Evolutionary conservation across 2,113 vertebrate genomes (phyloP), one percentile per base, ranked within the genome.

Genomic region (Xyliphius kryptos): DNA sequence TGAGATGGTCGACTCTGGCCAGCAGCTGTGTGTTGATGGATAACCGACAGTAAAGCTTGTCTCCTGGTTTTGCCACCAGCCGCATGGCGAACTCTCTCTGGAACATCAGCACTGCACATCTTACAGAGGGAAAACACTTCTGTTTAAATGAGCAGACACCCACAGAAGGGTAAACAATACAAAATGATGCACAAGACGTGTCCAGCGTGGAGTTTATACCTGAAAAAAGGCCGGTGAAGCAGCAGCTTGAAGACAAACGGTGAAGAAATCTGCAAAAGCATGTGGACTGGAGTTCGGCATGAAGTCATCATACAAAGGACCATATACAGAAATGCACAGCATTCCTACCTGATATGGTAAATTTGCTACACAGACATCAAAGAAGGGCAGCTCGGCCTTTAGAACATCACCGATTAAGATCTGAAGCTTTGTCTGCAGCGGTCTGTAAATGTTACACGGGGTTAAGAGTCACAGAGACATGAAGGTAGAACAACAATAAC

Each of bases 41-140:
- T 1, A 99, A 85, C 37, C 95, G 87, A 81, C 96, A 99, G 79
- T 93, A 98, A 5, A 97, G 80, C 43, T 94, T 97, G 74, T 91
- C 94, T 71, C 94, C 95, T 19, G 95, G 94, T 52, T 88, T 86
- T 62, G 96, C 96, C 38, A 98, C 93, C 70, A 99, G 82, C 36
- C 95, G 89, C 83, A 97, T 91, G 14, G 96, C 95, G 81, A 99
- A 99, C 76, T 99, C 95, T 73, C 92, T 89, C 72, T 99, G 96
- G 87, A 99, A 99, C 96, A 99, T 99, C 78, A 98, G 86, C 80
- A 99, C 78, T 8, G 95, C 95, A 88, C 95, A 99, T 74, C 96
- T 98, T 77, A 61, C 38, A 59, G 51, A 47, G 3, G 4, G 15
- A 52, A 32, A 26, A 47, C 14, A 21, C 7, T n/a, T 3, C 19